Evolutionary conservation across 2,888 invertebrate genomes (phyloP), one percentile per base, ranked within the genome.

Genomic region (Dysmachus trigonus): DNA sequence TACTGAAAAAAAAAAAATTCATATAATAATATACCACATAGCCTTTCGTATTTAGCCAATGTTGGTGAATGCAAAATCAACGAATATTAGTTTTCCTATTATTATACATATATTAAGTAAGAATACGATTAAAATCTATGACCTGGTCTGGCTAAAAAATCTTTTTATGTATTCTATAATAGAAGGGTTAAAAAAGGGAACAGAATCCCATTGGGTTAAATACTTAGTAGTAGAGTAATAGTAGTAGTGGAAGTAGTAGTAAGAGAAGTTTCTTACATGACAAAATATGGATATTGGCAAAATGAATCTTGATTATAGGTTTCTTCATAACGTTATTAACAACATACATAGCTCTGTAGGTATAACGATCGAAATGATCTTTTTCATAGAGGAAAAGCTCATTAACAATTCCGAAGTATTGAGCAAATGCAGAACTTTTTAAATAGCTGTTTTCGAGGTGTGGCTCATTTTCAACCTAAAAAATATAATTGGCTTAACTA

Each of bases 351-450:
- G 93, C 88, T 94, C 89, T 94, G 94, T 89, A 95, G 95, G 47
- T 91, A 95, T 97, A 98, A n/a, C 94, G 93, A 51, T 94, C 94
- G 89, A 94, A 96, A 89, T 95, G 95, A 0, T 90, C 89, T 35
- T 96, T 95, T 91, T 98, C 97, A 89, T 95, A 98, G 1, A 93
- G 93, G 89, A 95, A 96, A 93, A 98, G 94, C 53, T 94, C 92
- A 89, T 95, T 96, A 0, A 96, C 96, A 31, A 97, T 93, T 7
- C 94, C 93, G 88, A 96, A 94, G 91, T 98, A 98, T 88, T 95
- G 95, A n/a, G 94, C 92, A 89, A 97, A 96, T 0, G 96, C 96
- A 91, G 95, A 94, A 87, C 95, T 94, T 89, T 96, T 97, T 83
- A 95, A 92, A 62, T 95, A 95, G 96, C 53, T 95, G 93, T 89